Conservation (phyloP, 2,113 vertebrate species). For the Mastomys coucha region DNA sequence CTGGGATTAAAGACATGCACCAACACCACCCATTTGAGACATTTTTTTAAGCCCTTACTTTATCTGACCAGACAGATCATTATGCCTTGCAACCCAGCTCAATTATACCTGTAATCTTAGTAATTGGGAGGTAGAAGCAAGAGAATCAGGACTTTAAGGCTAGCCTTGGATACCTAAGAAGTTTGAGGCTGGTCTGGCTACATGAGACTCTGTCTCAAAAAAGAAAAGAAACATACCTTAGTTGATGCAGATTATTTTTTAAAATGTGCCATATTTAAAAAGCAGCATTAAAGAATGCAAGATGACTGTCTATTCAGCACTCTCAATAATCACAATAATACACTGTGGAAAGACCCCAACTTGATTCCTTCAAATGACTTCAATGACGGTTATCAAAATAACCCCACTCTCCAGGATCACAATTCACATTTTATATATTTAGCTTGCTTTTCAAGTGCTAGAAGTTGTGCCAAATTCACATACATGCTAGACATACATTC, state of each 20-base stretch:
- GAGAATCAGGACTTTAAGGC: neutral
- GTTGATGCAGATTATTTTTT: neutral
- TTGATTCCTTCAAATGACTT: neutral
- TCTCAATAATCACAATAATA: neutral
- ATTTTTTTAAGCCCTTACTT: neutral
- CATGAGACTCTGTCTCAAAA: neutral
- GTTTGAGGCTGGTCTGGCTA: neutral
- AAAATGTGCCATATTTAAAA: conserved; percentile 30
- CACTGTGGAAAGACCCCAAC: neutral
- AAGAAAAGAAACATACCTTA: neutral
- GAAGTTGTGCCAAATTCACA: neutral
- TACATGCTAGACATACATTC: neutral
- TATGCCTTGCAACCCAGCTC: neutral
- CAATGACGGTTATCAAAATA: conserved; percentile 16
- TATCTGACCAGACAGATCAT: conserved; percentile 33
- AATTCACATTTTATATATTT: neutral
- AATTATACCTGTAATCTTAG: neutral
- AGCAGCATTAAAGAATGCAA: conserved; percentile 11
- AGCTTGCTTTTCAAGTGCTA: neutral
- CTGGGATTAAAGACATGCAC: neutral
- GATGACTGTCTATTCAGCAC: neutral
- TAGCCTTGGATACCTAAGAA: neutral
- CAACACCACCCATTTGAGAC: neutral
- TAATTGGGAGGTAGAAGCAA: neutral
- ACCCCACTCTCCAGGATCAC: neutral